Base-by-base conservation (phyloP, 1,140 invertebrate genomes). In the Diabrotica undecimpunctata region DNA sequence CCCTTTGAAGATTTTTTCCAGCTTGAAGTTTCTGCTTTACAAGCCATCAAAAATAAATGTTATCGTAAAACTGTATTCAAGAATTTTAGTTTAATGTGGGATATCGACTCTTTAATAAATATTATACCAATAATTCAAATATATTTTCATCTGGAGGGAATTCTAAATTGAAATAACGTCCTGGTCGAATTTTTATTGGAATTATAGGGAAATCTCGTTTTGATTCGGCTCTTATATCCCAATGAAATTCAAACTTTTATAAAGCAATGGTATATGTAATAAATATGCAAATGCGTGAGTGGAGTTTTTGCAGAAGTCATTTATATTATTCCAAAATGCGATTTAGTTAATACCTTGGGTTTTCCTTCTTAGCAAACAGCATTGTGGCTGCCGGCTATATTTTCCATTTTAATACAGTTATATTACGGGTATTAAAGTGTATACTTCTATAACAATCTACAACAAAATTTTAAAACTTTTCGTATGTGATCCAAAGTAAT, bases 291-390 rank as follows among this genome's bases (percentile, higher is more conserved):
- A 57, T 57, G 55, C 11, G 37, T 57, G 35, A 57, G 12, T 57
- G 55, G 55, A n/a, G 55, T 57, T 57, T 54, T 57, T 57, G 55
- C 55, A 36, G 36, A 57, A 57, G 25, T 57, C 55, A 57, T 57
- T 57, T 57, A 57, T 57, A 57, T 57, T 57, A 57, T 57, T 36
- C 55, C 55, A 36, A 57, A 57, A 57, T 57, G 55, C 55, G 55
- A 57, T 57, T 57, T 57, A 12, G 55, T 57, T 57, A 57, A 57
- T 57, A 39, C 55, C 55, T 57, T 8, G 55, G 55, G 55, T 57
- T 57, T 57, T 57, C 25, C 55, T 57, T 57, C 37, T 57, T 57
- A 0, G 7, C 36, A 6, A 57, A 37, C 55, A 38, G 10, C 37
- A 57, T 57, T 36, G 55, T 57, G 55, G 11, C 10, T 6, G 9